A percentile compares a stretch with the other conserved stretches of the same genome.
These are phyloP conservation scores for Philotrypesis tridentata DNA, from an alignment of 1,140 invertebrate species.

Conservation along the genomic window DNA sequence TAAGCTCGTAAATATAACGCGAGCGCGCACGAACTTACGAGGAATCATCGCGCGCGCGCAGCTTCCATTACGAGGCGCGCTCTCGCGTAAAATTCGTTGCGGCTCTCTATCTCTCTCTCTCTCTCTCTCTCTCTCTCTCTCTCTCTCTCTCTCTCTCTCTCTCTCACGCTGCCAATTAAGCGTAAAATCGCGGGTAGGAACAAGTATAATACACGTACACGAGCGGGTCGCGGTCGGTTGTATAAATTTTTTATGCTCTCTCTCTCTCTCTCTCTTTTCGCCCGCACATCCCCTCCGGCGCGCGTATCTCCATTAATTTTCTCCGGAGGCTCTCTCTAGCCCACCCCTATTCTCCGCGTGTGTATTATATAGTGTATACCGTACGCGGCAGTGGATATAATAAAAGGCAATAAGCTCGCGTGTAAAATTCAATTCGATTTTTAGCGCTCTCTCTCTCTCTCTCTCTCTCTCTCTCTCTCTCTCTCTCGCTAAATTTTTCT, in stretches of 20 bases:
- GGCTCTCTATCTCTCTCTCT: too few relatives aligned
- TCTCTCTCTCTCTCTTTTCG: too few relatives aligned
- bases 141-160: too few relatives aligned
- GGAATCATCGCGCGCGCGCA: conserved; percentile 1
- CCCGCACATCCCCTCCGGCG: too few relatives aligned
- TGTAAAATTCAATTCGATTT: not conserved
- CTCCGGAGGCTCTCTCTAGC: too few relatives aligned
- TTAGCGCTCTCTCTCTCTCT: not conserved
- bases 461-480: too few relatives aligned
- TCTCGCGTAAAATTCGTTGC: not conserved
- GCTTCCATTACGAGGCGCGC: not conserved
- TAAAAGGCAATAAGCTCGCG: too few relatives aligned
- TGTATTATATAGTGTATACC: too few relatives aligned
- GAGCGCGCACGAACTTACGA: not conserved
- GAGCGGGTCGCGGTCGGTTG: not conserved
- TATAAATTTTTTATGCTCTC: conserved; percentile 1
- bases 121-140: too few relatives aligned
- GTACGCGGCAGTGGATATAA: too few relatives aligned
- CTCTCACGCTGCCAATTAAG: not conserved
- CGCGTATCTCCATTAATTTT: conserved; percentile 1
- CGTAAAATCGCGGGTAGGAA: not conserved
- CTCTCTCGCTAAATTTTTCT: too few relatives aligned
- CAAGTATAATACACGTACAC: not conserved
- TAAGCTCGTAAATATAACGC: not conserved
- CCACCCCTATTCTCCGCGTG: too few relatives aligned